These are phyloP conservation scores for Nanorana parkeri DNA, from an alignment of 2,113 vertebrate species.

Conservation along the genomic window DNA sequence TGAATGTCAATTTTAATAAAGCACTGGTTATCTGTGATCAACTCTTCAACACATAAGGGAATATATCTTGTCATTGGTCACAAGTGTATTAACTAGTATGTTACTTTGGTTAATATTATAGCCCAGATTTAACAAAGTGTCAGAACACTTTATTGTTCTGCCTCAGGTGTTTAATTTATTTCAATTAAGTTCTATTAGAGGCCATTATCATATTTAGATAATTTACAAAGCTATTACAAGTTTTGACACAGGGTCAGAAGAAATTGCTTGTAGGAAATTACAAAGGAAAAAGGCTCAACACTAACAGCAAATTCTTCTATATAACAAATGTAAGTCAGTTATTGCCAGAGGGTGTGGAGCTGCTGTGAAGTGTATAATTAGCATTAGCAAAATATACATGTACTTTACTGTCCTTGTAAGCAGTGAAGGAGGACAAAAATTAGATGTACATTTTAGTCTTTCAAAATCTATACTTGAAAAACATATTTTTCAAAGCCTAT, in stretches of 20 bases:
- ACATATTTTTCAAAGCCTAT: not conserved
- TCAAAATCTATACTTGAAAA: conserved; percentile 17
- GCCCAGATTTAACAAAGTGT: not conserved
- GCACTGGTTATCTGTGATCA: no score
- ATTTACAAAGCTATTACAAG: conserved; percentile 19
- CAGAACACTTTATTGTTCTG: not conserved
- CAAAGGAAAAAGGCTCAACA: conserved; percentile 8
- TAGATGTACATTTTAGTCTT: not conserved
- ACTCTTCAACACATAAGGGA: no score
- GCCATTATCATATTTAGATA: conserved; percentile 24
- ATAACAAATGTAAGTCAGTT: conserved; percentile 47
- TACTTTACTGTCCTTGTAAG: conserved; percentile 47
- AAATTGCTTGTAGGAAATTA: conserved; percentile 1
- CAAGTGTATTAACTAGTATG: no score
- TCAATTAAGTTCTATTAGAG: conserved; percentile 30
- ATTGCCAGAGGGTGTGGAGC: conserved; percentile 38
- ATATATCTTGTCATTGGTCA: no score
- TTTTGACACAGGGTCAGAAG: conserved; percentile 22
- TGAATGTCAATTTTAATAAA: no score
- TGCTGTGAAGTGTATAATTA: conserved; percentile 55
- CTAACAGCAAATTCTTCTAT: conserved; percentile 28
- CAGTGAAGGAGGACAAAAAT: conserved; percentile 22
- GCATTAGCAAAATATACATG: conserved; percentile 51
- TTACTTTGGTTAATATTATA: not conserved
- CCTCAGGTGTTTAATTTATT: conserved; percentile 22